phyloP scores from a whole-genome alignment of 2,888 invertebrate species.

The Erynnis tages region DNA sequence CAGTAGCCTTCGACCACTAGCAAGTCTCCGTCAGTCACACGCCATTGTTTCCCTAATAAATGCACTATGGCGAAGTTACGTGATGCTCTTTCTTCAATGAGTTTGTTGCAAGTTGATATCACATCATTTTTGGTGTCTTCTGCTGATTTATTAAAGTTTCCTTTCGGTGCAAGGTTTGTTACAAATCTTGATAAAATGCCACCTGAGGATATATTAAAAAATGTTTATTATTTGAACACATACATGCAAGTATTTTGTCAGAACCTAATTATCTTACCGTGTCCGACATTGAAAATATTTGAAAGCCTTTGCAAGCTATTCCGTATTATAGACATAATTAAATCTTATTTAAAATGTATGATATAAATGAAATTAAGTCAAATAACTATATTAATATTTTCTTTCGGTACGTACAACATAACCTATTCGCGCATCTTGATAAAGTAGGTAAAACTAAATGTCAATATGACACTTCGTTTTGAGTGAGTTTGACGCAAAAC shows the following conservation, averaged over 20 bases:
- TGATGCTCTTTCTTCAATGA: slow-evolving; percentile 81
- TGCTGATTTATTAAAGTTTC: slow-evolving; percentile 39
- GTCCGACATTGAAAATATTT: slow-evolving; percentile 47
- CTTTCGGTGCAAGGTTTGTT: slow-evolving; percentile 49
- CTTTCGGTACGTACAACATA: too few relatives aligned
- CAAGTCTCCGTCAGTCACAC: slow-evolving; percentile 92
- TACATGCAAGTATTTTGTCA: neutral
- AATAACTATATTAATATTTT: too few relatives aligned
- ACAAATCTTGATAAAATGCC: slow-evolving; percentile 63
- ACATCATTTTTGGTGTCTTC: slow-evolving; percentile 72
- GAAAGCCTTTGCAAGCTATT: slow-evolving; percentile 59
- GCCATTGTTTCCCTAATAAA: slow-evolving; percentile 90
- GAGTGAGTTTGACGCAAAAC: too few relatives aligned
- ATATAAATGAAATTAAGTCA: neutral
- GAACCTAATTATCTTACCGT: slow-evolving; percentile 45
- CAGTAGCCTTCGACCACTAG: slow-evolving; percentile 91
- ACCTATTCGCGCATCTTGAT: neutral
- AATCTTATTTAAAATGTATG: neutral
- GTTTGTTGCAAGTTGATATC: slow-evolving; percentile 83
- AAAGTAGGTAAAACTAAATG: neutral
- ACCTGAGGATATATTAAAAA: slow-evolving; percentile 45
- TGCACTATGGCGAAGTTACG: slow-evolving; percentile 92
- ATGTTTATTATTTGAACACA: neutral
- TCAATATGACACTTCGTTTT: too few relatives aligned
- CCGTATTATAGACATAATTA: slow-evolving; percentile 57